Conservation (phyloP, 2,888 invertebrate species). For the Zaprionus lineosus region DNA sequence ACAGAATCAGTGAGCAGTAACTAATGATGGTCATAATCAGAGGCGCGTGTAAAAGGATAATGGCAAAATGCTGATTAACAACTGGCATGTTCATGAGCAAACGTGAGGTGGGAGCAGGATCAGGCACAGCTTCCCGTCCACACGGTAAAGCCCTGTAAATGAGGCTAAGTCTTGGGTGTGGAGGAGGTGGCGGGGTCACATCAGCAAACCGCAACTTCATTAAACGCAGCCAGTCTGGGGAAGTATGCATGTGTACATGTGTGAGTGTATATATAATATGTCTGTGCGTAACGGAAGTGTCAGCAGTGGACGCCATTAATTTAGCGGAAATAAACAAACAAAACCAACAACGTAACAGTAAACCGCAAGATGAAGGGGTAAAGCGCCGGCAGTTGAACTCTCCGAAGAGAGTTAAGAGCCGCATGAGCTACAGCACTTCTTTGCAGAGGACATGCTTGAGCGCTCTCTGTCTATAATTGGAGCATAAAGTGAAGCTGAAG, state of each 20-base stretch:
- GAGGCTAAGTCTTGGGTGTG: no score
- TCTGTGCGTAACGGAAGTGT: conserved; percentile 57
- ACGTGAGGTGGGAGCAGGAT: neutral
- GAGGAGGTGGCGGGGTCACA: no score
- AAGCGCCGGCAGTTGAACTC: conserved; percentile 13
- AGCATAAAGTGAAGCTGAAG: conserved; percentile 73
- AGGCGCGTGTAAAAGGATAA: conserved; percentile 75
- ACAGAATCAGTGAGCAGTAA: conserved; percentile 58
- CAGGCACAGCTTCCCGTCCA: neutral
- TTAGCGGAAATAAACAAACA: conserved; percentile 74
- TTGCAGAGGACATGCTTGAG: conserved; percentile 69
- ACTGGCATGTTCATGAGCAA: neutral
- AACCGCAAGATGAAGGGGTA: conserved; percentile 37
- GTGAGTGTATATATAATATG: conserved; percentile 8
- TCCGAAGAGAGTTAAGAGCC: conserved; percentile 1
- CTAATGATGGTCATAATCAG: conserved; percentile 76
- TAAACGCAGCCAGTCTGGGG: conserved; percentile 31
- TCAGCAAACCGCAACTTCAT: conserved; percentile 60
- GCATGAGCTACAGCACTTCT: conserved; percentile 40
- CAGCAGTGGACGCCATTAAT: conserved; percentile 73
- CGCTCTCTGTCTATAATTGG: conserved; percentile 69
- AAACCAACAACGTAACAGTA: conserved; percentile 66
- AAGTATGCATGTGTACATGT: neutral
- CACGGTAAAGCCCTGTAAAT: no score
- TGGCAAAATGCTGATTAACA: conserved; percentile 64